Evolutionary conservation across 30 jellyfish, hydroid and myxozoan genomes (phyloP).

Genomic region (Haliclystus octoradiatus): DNA sequence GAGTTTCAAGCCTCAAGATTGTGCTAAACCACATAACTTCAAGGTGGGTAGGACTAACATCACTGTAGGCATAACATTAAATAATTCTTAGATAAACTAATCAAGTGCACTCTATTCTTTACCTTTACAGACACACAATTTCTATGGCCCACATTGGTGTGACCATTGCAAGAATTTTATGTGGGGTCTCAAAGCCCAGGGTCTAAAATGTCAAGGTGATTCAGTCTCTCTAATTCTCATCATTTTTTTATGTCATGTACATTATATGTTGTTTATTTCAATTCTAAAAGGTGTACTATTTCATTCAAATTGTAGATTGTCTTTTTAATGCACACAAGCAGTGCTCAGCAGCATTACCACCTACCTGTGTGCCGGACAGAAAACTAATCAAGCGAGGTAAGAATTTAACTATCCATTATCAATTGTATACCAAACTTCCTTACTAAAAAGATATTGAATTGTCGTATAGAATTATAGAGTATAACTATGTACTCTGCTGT

Average conservation of each 20-base stretch:
- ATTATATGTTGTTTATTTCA: neutral
- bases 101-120: neutral
- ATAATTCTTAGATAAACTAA: neutral
- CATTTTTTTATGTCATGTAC: neutral
- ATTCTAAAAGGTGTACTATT: neutral
- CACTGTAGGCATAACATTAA: no score
- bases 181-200: conserved; percentile 98
- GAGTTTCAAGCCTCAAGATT: conserved; percentile 61
- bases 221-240: neutral
- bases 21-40: conserved; percentile 57
- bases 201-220: conserved; percentile 83
- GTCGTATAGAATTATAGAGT: no score
- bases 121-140: conserved; percentile 48
- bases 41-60: conserved; percentile 35
- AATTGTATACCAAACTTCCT: no score
- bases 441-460: no score
- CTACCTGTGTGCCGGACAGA: conserved; percentile 79
- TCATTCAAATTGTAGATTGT: conserved; percentile 53
- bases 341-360: conserved; percentile 62
- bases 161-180: conserved; percentile 74
- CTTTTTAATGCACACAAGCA: conserved; percentile 84
- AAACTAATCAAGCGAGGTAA: conserved; percentile 73
- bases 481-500: no score
- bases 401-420: neutral
- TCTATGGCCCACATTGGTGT: conserved; percentile 97